Conservation (phyloP, 2,113 vertebrate species). For the Merops nubicus region DNA sequence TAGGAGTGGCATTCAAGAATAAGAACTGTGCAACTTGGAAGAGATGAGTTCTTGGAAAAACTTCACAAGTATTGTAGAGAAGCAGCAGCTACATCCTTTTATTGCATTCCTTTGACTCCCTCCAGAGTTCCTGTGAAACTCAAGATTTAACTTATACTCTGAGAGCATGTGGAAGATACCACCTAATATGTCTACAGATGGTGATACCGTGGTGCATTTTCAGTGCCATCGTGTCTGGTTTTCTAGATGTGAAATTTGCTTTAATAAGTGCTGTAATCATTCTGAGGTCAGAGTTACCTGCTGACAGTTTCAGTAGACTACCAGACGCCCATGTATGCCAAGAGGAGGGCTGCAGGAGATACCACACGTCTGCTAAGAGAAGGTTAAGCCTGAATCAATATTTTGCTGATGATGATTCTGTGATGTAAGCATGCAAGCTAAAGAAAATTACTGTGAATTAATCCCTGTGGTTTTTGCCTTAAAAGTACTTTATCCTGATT, state of each 20-base stretch:
- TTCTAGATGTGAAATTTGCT: background rate
- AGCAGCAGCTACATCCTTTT: background rate
- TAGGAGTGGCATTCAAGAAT: background rate
- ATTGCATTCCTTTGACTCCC: background rate
- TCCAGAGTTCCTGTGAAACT: background rate
- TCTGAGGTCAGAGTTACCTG: background rate
- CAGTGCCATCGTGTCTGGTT: background rate
- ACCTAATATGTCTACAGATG: background rate
- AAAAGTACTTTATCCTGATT: background rate
- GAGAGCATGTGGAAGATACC: background rate
- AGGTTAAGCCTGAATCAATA: background rate
- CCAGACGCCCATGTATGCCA: background rate
- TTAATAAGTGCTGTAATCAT: background rate
- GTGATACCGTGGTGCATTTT: background rate
- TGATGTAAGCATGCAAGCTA: background rate
- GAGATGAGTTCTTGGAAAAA: background rate
- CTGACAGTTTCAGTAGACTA: background rate
- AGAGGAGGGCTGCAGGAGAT: background rate
- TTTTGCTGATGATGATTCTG: background rate
- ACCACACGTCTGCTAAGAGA: background rate
- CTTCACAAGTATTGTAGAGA: background rate
- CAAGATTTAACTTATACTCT: background rate
- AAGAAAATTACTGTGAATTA: background rate
- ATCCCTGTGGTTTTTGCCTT: background rate
- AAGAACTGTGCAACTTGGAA: background rate